Evolutionary conservation across 2,888 invertebrate species (phyloP).

Genomic region (Teleiodes luculella): DNA sequence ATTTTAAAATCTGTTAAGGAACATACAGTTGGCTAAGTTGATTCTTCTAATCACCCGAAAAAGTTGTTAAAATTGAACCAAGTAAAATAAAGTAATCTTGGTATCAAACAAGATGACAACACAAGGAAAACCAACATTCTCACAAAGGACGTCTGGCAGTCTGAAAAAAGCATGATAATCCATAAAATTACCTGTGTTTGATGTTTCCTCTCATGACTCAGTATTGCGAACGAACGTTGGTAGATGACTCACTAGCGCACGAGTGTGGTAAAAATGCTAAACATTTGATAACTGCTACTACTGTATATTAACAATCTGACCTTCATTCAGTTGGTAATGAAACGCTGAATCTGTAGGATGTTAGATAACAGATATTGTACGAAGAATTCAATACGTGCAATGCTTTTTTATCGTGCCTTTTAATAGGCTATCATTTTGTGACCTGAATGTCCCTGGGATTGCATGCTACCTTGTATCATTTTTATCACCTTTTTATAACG

Average conservation of each 20-base stretch:
- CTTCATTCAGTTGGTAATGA: slow-evolving; percentile 26
- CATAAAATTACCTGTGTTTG: slow-evolving; percentile 1
- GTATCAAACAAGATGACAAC: too few species aligned
- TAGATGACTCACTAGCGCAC: slow-evolving; percentile 23
- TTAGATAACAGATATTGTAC: background rate
- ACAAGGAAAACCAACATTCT: background rate
- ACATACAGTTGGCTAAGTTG: too few species aligned
- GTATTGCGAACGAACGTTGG: background rate
- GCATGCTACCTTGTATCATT: too few species aligned
- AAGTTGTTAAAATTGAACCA: too few species aligned
- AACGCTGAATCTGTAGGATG: background rate
- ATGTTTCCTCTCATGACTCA: slow-evolving; percentile 23
- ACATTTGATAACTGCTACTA: slow-evolving; percentile 45
- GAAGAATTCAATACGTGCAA: too few species aligned
- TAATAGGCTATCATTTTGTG: too few species aligned
- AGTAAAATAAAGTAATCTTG: too few species aligned
- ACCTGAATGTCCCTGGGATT: too few species aligned
- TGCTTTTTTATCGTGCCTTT: too few species aligned
- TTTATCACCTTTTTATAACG: too few species aligned
- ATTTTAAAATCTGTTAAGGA: too few species aligned
- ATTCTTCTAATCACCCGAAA: too few species aligned
- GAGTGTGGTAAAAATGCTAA: slow-evolving; percentile 26
- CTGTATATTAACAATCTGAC: slow-evolving; percentile 33
- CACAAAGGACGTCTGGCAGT: slow-evolving; percentile 3
- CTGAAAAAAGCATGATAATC: slow-evolving; percentile 1